Base-by-base conservation (phyloP, 2,113 vertebrate species). In the Callorhinus ursinus region DNA sequence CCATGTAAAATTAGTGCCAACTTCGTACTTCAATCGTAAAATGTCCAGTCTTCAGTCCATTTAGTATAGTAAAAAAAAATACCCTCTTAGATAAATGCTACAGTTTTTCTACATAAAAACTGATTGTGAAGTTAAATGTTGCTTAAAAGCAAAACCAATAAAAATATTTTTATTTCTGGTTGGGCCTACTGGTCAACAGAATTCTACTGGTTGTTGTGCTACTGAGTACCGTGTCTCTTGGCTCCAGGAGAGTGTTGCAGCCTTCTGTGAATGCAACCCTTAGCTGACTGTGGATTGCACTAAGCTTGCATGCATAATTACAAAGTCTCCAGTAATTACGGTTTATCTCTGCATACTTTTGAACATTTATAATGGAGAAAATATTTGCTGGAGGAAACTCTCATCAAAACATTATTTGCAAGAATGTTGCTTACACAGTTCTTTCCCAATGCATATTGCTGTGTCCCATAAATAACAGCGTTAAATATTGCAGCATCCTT, bases 371-470 rank as follows among this genome's bases (percentile, higher is more conserved):
- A 95, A 92, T 90, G 69, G 88, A 95, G 88, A 97, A 97, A 97
- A 80, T 93, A 97, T 96, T 97, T 95, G 83, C 83, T 90, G 28
- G 76, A 95, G 46, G 74, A 88, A 96, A 86, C 93, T 51, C 33
- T 97, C 95, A 97, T 97, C 96, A 97, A 96, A 98, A 96, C n/a
- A 82, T 85, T 94, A 90, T 95, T 96, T 96, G 83, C 24, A 93
- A 88, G 65, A 92, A 95, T 87, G 76, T 95, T 93, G 86, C 90
- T 95, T 92, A 93, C 69, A 96, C 87, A 95, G 82, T 89, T 96
- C 63, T 95, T 96, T 91, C 53, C 92, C 83, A 80, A 6, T 97
- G 51, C 69, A 88, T 93, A 80, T 92, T 42, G 85, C 83, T 93
- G 26, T 53, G 83, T 82, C 93, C 65, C 85, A 72, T 90, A 98